Conservation (phyloP, 2,888 invertebrate genomes). For the Ophion ellenae region DNA sequence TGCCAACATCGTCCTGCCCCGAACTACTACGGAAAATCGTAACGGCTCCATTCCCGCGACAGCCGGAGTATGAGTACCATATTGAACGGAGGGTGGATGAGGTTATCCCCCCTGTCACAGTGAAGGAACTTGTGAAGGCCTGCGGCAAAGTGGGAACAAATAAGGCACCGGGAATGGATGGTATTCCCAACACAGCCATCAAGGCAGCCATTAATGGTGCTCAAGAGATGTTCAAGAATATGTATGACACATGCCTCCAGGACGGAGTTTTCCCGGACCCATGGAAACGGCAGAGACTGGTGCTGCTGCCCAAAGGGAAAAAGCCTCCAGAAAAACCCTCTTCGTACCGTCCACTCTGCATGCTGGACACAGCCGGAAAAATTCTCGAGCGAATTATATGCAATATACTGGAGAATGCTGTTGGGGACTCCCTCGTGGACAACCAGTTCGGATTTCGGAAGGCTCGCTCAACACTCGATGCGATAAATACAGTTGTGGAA, state of each 20-base stretch:
- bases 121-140: conserved; percentile 42
- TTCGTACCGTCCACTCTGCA: conserved; percentile 57
- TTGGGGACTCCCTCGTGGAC: not conserved
- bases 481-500: not conserved
- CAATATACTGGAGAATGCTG: not conserved
- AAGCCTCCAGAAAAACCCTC: conserved; percentile 60
- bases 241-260: conserved; percentile 49
- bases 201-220: conserved; percentile 58
- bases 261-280: conserved; percentile 62
- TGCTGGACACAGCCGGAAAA: conserved; percentile 55
- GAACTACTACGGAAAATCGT: conserved; percentile 63
- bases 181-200: conserved; percentile 64
- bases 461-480: not conserved
- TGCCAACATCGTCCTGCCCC: conserved; percentile 59
- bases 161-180: conserved; percentile 68
- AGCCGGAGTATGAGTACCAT: not conserved
- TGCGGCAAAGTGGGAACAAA: conserved; percentile 39
- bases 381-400: not conserved
- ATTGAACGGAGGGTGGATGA: not conserved
- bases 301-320: conserved; percentile 64
- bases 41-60: conserved; percentile 44
- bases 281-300: conserved; percentile 64
- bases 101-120: not conserved
- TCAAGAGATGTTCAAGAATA: conserved; percentile 62
- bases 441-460: conserved; percentile 4